These are phyloP conservation scores for Ceratina australensis DNA, from an alignment of 1,140 invertebrate genomes.

Conservation along the genomic window DNA sequence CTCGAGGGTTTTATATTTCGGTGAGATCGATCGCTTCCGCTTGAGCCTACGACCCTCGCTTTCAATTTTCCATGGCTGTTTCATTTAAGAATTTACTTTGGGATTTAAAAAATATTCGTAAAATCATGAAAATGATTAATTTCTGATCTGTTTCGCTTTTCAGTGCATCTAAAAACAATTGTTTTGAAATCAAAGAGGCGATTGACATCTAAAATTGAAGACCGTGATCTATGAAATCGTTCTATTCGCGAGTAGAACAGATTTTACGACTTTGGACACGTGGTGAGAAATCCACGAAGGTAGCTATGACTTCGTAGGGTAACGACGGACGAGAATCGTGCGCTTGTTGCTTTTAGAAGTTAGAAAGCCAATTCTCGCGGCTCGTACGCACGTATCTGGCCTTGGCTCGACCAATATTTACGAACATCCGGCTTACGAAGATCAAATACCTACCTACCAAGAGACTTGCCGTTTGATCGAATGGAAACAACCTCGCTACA, in stretches of 20 bases:
- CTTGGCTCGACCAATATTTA: constrained; percentile 61
- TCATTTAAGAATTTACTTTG: neutral
- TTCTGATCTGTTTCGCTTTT: too few relatives aligned
- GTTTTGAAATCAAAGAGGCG: too few relatives aligned
- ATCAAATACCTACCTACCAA: constrained; percentile 33
- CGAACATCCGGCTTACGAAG: constrained; percentile 49
- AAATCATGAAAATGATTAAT: too few relatives aligned
- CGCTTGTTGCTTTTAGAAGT: constrained; percentile 59
- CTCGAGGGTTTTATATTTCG: constrained; percentile 9
- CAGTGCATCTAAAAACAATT: too few relatives aligned
- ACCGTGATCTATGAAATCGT: too few relatives aligned
- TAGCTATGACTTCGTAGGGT: constrained; percentile 41
- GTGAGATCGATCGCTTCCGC: neutral
- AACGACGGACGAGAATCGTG: constrained; percentile 60
- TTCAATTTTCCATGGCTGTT: neutral
- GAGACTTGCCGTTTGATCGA: constrained; percentile 18
- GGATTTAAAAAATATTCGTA: too few relatives aligned
- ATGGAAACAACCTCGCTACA: neutral
- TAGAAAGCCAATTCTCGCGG: constrained; percentile 60
- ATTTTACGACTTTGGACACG: neutral
- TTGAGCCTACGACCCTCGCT: neutral
- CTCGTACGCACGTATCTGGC: constrained; percentile 47
- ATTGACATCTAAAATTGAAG: too few relatives aligned
- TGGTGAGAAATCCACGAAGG: constrained; percentile 17
- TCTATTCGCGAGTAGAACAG: too few relatives aligned